Evolutionary conservation across 2,113 vertebrate genomes (phyloP).

Genomic region (Hippotragus niger): DNA sequence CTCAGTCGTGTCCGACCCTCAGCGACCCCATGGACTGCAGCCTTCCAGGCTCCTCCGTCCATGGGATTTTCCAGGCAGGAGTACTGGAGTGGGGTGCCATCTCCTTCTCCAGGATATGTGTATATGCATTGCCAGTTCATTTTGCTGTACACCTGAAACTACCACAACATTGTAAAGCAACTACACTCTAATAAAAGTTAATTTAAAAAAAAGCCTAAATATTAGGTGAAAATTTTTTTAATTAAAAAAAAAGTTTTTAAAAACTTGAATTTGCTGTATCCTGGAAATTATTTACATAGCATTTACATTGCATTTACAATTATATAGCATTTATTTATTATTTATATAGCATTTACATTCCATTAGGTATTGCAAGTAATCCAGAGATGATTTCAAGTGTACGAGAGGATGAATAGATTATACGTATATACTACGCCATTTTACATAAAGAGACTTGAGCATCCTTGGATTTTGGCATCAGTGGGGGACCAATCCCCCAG

Average conservation of each 20-base stretch:
- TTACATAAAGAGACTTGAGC: not conserved
- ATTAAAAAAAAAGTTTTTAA: not conserved
- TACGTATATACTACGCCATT: accelerated
- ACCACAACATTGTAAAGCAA: not conserved
- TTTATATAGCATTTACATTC: not conserved
- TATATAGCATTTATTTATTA: not conserved
- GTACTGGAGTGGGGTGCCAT: too few relatives aligned
- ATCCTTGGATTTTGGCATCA: not conserved
- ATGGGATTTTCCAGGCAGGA: too few relatives aligned
- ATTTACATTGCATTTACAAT: not conserved
- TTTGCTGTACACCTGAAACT: not conserved
- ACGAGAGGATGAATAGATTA: not conserved
- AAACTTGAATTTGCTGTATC: not conserved
- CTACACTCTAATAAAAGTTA: not conserved
- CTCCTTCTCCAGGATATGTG: not conserved
- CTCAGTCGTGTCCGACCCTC: too few relatives aligned
- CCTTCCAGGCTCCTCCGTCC: too few relatives aligned
- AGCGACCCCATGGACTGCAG: too few relatives aligned
- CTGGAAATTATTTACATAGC: not conserved
- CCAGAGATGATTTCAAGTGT: not conserved
- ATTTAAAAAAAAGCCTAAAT: not conserved
- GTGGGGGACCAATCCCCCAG: not conserved
- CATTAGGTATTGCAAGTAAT: not conserved
- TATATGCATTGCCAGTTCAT: not conserved
- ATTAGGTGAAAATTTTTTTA: not conserved